A percentile compares a stretch with the other conserved stretches of the same genome.
Evolutionary conservation across 2,888 invertebrate species (phyloP).

Genomic region (Trimorus sp.): DNA sequence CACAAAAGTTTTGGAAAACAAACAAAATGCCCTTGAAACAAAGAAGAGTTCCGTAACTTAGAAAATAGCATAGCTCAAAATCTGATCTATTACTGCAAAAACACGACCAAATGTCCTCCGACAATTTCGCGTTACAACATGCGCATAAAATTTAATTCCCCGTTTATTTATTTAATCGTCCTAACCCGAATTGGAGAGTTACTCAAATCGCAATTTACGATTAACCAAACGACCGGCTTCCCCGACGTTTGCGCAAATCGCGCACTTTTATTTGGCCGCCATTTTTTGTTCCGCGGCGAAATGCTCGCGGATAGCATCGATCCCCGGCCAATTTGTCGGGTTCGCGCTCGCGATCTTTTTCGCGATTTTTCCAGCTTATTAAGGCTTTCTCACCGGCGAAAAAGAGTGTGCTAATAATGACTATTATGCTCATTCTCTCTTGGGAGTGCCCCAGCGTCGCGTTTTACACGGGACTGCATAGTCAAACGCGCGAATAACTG

Average conservation of each 20-base stretch:
- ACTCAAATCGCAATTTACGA: slow-evolving; percentile 46
- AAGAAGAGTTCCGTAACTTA: too few species aligned
- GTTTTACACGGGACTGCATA: slow-evolving; percentile 58
- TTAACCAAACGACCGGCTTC: slow-evolving; percentile 34
- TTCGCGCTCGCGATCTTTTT: slow-evolving; percentile 31
- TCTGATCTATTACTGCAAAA: too few species aligned
- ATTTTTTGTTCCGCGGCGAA: slow-evolving; percentile 3
- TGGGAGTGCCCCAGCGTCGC: slow-evolving; percentile 45
- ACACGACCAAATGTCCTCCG: too few species aligned
- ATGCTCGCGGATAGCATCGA: not conserved
- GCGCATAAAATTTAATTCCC: slow-evolving; percentile 19
- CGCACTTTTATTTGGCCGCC: not conserved
- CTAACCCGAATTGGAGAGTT: slow-evolving; percentile 42
- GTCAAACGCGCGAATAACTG: slow-evolving; percentile 54
- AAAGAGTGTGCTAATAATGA: slow-evolving; percentile 50
- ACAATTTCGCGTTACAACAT: slow-evolving; percentile 15
- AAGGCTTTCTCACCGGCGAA: slow-evolving; percentile 45
- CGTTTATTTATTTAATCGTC: slow-evolving; percentile 38
- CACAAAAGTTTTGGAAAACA: too few species aligned
- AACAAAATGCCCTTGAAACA: too few species aligned
- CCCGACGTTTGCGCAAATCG: slow-evolving; percentile 27
- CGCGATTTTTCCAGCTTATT: slow-evolving; percentile 55
- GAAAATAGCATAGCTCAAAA: too few species aligned
- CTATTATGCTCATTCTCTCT: slow-evolving; percentile 49
- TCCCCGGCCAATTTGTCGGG: slow-evolving; percentile 17